Base-by-base conservation (phyloP, 2,888 invertebrate species). In the Tryphoninae sp. region DNA sequence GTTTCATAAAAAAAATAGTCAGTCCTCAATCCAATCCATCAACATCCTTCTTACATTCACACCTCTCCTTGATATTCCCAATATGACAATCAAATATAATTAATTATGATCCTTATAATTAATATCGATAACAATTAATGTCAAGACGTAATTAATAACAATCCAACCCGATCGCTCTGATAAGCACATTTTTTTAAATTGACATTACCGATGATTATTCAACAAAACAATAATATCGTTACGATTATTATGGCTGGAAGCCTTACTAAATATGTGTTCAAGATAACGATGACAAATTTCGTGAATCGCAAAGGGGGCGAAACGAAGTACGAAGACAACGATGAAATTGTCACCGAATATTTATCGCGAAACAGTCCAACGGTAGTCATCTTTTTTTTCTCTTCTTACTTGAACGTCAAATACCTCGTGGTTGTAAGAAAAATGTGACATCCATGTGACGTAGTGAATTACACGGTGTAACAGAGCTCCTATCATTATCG, bases 401-500 rank as follows among this genome's bases (percentile, higher is more conserved):
- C 58, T 62, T 72, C 45, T n/a, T 13, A 0, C 78, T 53, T 55
- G 33, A 69, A 82, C 82, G 79, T 79, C 76, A 73, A 67, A 76
- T 72, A 81, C 26, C 67, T 58, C 53, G 62, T n/a, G 19, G 49
- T 33, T 33, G 33, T 33, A 33, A 4, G 1, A 16, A 72, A 71
- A 62, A 72, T 74, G 58, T 64, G 67, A 80, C 55, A 16, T 82
- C 40, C 51, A 83, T 76, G 64, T 40, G 65, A 51, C 68, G 78
- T 64, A 42, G 58, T 33, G 69, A 19, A 68, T 73, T 55, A 62
- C 80, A 61, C n/a, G 16, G 13, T 33, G 22, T 83, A 16, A 53
- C 67, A 64, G 79, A 79, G 40, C 81, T 72, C 51, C 72, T 53
- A 68, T 78, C 62, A 76, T 72, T 72, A 75, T 68, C 33, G 61